phyloP scores from a whole-genome alignment of 2,797 vertebrate species.

The Dipus sagitta region DNA sequence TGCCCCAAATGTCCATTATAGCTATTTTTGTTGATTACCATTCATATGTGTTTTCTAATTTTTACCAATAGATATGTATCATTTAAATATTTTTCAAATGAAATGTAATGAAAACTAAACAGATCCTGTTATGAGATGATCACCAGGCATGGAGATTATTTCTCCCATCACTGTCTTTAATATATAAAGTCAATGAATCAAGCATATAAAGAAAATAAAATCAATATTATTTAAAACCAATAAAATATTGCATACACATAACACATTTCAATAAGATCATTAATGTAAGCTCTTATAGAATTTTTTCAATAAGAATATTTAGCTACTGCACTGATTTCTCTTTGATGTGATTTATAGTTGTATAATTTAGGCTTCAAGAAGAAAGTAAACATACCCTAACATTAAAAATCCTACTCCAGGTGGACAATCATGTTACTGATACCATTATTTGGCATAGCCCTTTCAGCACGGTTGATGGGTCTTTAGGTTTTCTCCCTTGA shows the following conservation, averaged over 20 bases:
- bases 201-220: constrained; percentile 30
- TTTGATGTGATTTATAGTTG: constrained; percentile 79
- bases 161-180: constrained; percentile 37
- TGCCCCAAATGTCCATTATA: not conserved
- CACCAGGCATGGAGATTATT: constrained; percentile 9
- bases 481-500: constrained; percentile 59
- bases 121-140: not conserved
- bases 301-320: constrained; percentile 69
- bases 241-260: constrained; percentile 11
- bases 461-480: constrained; percentile 78
- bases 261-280: constrained; percentile 65
- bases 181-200: constrained; percentile 32
- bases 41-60: constrained; percentile 39
- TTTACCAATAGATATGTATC: not conserved
- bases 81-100: constrained; percentile 29
- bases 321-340: constrained; percentile 71
- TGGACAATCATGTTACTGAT: constrained; percentile 73
- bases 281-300: constrained; percentile 64
- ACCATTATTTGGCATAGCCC: constrained; percentile 70
- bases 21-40: constrained; percentile 31
- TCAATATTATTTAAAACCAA: constrained; percentile 46
- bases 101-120: constrained; percentile 59
- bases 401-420: constrained; percentile 80
- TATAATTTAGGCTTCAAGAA: constrained; percentile 67
- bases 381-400: constrained; percentile 66